These are phyloP conservation scores for Lipophrys pholis DNA, from an alignment of 2,113 vertebrate species.

Conservation along the genomic window DNA sequence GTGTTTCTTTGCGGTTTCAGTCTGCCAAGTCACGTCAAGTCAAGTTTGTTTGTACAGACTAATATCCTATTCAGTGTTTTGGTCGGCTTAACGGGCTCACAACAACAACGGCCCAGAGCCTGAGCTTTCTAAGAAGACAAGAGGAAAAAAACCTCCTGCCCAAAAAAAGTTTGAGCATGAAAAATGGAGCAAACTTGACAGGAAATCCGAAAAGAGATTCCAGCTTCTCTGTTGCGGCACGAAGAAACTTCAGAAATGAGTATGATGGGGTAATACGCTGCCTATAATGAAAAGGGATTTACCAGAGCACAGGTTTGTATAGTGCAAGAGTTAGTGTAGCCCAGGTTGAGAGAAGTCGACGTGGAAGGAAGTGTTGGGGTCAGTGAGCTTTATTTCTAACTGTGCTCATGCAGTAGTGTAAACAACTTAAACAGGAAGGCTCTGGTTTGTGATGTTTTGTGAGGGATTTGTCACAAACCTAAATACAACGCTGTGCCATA, in stretches of 20 bases:
- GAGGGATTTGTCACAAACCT: too few relatives aligned
- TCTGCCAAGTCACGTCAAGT: slow-evolving; percentile 38
- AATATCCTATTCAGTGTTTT: slow-evolving; percentile 32
- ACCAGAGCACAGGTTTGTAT: not conserved
- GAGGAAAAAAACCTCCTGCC: not conserved
- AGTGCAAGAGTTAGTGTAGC: not conserved
- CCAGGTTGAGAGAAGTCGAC: not conserved
- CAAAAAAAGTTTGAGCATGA: not conserved
- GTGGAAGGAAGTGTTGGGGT: not conserved
- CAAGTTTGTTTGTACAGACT: slow-evolving; percentile 39
- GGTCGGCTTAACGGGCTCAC: slow-evolving; percentile 14
- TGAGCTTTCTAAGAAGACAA: slow-evolving; percentile 18
- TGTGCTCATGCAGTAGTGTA: not conserved
- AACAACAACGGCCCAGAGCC: slow-evolving; percentile 10
- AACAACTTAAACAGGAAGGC: too few relatives aligned
- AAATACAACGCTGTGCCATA: too few relatives aligned
- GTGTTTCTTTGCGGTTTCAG: slow-evolving; percentile 35
- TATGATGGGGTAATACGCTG: not conserved
- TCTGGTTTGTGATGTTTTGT: too few relatives aligned
- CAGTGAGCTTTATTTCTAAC: not conserved
- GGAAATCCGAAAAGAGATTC: slow-evolving; percentile 1
- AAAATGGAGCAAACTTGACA: slow-evolving; percentile 22
- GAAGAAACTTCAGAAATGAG: slow-evolving; percentile 12
- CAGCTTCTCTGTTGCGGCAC: not conserved
- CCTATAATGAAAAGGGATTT: not conserved